phyloP scores from a whole-genome alignment of 2,113 vertebrate species.

The Monopterus albus region DNA sequence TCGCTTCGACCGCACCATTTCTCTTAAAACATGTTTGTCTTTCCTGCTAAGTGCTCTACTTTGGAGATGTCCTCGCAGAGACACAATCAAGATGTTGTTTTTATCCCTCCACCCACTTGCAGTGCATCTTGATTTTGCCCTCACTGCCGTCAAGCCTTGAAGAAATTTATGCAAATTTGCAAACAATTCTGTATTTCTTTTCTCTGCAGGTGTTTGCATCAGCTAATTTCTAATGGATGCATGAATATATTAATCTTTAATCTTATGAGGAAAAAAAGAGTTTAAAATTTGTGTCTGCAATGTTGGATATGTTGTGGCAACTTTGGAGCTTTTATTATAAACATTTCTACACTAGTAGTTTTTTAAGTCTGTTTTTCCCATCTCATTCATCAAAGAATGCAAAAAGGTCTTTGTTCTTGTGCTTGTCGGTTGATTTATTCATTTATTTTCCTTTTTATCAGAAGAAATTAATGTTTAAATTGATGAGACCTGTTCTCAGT shows the following conservation, averaged over 20 bases:
- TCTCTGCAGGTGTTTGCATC: conserved; percentile 75
- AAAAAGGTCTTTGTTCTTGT: background rate
- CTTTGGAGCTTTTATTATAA: conserved; percentile 12
- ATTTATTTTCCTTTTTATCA: background rate
- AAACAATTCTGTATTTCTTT: conserved; percentile 59
- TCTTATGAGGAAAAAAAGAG: conserved; percentile 29
- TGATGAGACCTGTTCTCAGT: conserved; percentile 11
- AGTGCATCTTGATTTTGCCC: conserved; percentile 58
- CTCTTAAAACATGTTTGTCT: conserved; percentile 58
- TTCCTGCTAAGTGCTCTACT: conserved; percentile 57
- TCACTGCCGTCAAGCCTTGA: conserved; percentile 54
- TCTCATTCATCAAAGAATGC: conserved; percentile 4
- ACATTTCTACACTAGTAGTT: background rate
- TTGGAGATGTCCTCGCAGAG: conserved; percentile 39
- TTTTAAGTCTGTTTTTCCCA: background rate
- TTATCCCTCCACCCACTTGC: conserved; percentile 55
- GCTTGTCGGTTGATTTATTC: conserved; percentile 13
- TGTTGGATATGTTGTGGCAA: conserved; percentile 12
- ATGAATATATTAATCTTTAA: conserved; percentile 71
- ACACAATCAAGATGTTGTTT: conserved; percentile 55
- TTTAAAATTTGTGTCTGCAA: conserved; percentile 21
- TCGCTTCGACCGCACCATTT: conserved; percentile 46
- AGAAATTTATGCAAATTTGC: conserved; percentile 69
- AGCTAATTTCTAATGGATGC: conserved; percentile 72
- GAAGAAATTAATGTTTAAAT: conserved; percentile 26